phyloP scores from a whole-genome alignment of 2,888 invertebrate species.

The Drosophila rubida region DNA sequence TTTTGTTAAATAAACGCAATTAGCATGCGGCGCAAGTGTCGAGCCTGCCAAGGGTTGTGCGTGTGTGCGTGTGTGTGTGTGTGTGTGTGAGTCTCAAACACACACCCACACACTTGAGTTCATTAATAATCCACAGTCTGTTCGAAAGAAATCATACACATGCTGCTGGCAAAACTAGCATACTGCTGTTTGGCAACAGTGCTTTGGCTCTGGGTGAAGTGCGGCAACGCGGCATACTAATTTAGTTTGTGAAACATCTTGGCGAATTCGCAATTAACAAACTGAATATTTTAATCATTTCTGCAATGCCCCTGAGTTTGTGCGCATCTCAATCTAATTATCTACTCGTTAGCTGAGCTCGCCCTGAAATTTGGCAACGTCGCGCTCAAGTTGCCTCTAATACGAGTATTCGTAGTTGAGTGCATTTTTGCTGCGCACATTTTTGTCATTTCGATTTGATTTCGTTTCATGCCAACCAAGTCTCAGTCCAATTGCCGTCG shows the following conservation, averaged over 20 bases:
- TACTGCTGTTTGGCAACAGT: not conserved
- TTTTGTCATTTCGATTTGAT: slow-evolving; percentile 69
- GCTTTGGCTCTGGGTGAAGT: slow-evolving; percentile 3
- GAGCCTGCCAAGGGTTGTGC: slow-evolving; percentile 55
- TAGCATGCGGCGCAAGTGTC: slow-evolving; percentile 63
- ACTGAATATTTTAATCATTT: too few species aligned
- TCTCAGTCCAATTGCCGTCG: not conserved
- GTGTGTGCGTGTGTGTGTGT: slow-evolving; percentile 20
- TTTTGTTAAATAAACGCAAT: slow-evolving; percentile 80
- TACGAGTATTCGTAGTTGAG: slow-evolving; percentile 49
- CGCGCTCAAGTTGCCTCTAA: slow-evolving; percentile 28
- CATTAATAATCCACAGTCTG: slow-evolving; percentile 51
- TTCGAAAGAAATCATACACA: slow-evolving; percentile 20
- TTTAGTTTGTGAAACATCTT: not conserved
- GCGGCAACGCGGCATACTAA: not conserved
- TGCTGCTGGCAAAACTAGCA: not conserved
- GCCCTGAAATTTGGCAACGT: slow-evolving; percentile 54
- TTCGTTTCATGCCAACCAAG: slow-evolving; percentile 40
- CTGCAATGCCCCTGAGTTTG: too few species aligned
- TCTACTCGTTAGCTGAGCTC: slow-evolving; percentile 20
- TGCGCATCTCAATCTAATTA: too few species aligned
- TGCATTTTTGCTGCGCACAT: slow-evolving; percentile 44
- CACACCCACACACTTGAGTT: slow-evolving; percentile 24
- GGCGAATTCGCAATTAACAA: too few species aligned
- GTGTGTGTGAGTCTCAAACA: slow-evolving; percentile 29